A percentile compares a stretch with the other conserved stretches of the same genome.
These are phyloP conservation scores for Corticium candelabrum DNA, from an alignment of 37 sponge, comb jelly and placozoan genomes.

Conservation along the genomic window DNA sequence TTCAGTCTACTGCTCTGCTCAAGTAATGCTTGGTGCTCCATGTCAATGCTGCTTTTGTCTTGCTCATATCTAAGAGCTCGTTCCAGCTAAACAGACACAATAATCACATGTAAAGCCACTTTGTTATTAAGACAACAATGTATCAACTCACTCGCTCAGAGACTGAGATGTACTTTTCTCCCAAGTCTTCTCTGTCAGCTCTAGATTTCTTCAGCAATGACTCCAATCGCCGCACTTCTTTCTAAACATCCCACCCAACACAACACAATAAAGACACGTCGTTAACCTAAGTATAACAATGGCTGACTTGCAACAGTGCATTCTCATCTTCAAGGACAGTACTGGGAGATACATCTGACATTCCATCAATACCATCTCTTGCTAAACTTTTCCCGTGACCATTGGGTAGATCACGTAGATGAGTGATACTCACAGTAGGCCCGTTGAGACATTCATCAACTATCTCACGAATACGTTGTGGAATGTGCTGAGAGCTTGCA, in stretches of 20 bases:
- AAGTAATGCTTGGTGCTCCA: neutral
- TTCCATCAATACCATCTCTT: no score
- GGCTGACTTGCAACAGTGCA: no score
- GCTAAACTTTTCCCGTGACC: no score
- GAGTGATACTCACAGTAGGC: no score
- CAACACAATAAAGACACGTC: no score
- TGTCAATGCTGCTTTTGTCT: neutral
- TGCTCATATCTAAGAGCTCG: conserved; percentile 13
- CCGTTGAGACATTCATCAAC: conserved; percentile 34
- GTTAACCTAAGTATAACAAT: no score
- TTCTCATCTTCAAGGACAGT: conserved; percentile 12
- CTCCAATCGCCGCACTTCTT: conserved; percentile 34
- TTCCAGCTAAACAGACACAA: conserved; percentile 12
- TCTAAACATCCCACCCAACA: no score
- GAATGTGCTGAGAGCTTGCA: conserved; percentile 29
- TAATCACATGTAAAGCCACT: conserved; percentile 1
- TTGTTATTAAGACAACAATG: conserved; percentile 29
- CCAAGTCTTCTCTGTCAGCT: conserved; percentile 26
- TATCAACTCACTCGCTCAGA: no score
- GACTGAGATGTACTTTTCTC: conserved; percentile 40
- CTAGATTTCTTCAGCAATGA: conserved; percentile 18
- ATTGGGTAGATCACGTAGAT: no score
- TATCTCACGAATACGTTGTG: conserved; percentile 44
- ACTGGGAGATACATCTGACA: conserved; percentile 7
- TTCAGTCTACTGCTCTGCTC: conserved; percentile 26